These are phyloP conservation scores for Phthorimaea operculella DNA, from an alignment of 1,140 invertebrate species.

Conservation along the genomic window DNA sequence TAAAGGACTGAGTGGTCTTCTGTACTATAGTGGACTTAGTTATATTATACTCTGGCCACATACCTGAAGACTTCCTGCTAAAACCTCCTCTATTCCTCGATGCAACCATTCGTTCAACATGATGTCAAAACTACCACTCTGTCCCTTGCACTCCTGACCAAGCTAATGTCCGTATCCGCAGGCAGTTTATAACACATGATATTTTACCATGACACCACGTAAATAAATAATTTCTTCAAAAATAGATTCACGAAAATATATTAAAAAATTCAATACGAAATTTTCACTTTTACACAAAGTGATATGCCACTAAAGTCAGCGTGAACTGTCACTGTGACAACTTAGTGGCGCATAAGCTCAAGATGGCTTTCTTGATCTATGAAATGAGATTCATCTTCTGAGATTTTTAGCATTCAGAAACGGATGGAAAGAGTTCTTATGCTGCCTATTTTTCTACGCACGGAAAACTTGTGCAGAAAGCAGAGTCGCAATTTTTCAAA, in stretches of 20 bases:
- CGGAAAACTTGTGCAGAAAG: too few species aligned
- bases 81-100: slow-evolving; percentile 37
- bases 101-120: slow-evolving; percentile 63
- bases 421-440: too few species aligned
- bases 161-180: slow-evolving; percentile 25
- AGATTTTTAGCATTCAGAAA: too few species aligned
- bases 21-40: too few species aligned
- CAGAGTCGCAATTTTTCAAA: too few species aligned
- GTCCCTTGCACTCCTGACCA: slow-evolving; percentile 30
- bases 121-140: slow-evolving; percentile 37
- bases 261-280: slow-evolving; percentile 58
- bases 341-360: slow-evolving; percentile 35
- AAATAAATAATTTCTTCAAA: slow-evolving; percentile 64
- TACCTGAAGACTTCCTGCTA: slow-evolving; percentile 11
- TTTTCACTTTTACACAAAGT: slow-evolving; percentile 55
- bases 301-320: slow-evolving; percentile 35
- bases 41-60: too few species aligned
- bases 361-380: slow-evolving; percentile 14
- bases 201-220: slow-evolving; percentile 48
- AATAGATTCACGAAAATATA: slow-evolving; percentile 64
- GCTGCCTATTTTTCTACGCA: too few species aligned
- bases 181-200: slow-evolving; percentile 60
- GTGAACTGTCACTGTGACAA: slow-evolving; percentile 36
- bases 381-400: too few species aligned
- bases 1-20: too few species aligned